These are phyloP conservation scores for Chinchilla lanigera DNA, from an alignment of 2,113 vertebrate genomes.

Conservation along the genomic window DNA sequence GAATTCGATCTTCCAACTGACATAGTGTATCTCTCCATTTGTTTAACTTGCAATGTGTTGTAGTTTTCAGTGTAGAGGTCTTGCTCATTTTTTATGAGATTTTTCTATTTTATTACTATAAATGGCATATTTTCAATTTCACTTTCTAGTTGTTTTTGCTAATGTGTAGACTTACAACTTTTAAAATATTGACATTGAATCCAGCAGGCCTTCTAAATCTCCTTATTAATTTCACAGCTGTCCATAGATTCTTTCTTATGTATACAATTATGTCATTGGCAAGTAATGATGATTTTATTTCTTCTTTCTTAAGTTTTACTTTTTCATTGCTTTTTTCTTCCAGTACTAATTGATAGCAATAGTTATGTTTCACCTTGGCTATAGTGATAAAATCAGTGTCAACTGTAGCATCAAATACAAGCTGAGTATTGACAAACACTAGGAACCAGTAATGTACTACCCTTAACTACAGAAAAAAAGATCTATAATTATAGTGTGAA, in stretches of 20 bases:
- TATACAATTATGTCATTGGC: background rate
- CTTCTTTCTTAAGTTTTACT: background rate
- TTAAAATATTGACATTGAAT: background rate
- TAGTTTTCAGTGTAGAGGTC: background rate
- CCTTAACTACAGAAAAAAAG: background rate
- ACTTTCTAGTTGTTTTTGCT: background rate
- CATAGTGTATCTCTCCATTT: background rate
- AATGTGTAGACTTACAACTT: background rate
- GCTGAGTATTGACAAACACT: background rate
- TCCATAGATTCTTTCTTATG: background rate
- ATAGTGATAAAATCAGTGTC: background rate
- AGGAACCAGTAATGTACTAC: background rate
- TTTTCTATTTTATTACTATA: constrained; percentile 7
- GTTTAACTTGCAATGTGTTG: background rate
- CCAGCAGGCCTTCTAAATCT: background rate
- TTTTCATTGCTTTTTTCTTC: background rate
- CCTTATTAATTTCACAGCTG: background rate
- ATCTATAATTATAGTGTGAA: background rate
- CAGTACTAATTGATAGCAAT: background rate
- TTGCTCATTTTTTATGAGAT: background rate
- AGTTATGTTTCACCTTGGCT: background rate
- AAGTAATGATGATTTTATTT: background rate
- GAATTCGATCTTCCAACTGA: background rate
- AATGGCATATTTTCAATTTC: background rate
- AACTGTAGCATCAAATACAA: background rate